phyloP scores from a whole-genome alignment of 2,797 vertebrate species.

The Champsocephalus esox region DNA sequence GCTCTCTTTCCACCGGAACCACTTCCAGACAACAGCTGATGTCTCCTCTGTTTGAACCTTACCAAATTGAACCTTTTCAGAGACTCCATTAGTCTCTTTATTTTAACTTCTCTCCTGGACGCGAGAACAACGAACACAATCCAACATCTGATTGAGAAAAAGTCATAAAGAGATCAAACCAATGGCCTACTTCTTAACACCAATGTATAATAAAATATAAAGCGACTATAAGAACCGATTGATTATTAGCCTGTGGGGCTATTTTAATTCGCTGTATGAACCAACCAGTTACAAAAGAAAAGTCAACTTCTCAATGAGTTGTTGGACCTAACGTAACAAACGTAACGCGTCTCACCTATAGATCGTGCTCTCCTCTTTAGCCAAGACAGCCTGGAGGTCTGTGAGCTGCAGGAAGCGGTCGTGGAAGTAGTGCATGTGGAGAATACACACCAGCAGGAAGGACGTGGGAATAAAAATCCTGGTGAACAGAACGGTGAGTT shows the following conservation, averaged over 20 bases:
- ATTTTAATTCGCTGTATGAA: not conserved
- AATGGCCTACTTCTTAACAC: not conserved
- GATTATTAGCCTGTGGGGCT: not conserved
- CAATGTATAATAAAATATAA: too few relatives aligned
- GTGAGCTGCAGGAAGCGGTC: slow-evolving; percentile 95
- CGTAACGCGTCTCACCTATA: slow-evolving; percentile 88
- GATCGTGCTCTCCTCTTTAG: slow-evolving; percentile 94
- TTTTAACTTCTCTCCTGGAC: too few relatives aligned
- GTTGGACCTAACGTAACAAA: not conserved
- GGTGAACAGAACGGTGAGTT: slow-evolving; percentile 88
- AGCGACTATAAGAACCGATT: not conserved
- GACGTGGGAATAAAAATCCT: slow-evolving; percentile 96
- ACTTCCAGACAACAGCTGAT: too few relatives aligned
- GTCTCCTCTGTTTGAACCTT: too few relatives aligned
- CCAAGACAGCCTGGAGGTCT: slow-evolving; percentile 94
- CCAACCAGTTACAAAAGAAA: slow-evolving; percentile 2
- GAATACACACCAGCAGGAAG: slow-evolving; percentile 95
- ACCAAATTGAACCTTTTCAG: too few relatives aligned
- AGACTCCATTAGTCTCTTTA: too few relatives aligned
- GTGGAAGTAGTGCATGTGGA: slow-evolving; percentile 99
- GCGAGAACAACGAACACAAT: too few relatives aligned
- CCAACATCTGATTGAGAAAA: not conserved
- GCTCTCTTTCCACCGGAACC: too few relatives aligned
- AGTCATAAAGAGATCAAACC: not conserved
- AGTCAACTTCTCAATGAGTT: not conserved